Base-by-base conservation (phyloP, 2,888 invertebrate genomes). In the Pristionchus fissidentatus region DNA sequence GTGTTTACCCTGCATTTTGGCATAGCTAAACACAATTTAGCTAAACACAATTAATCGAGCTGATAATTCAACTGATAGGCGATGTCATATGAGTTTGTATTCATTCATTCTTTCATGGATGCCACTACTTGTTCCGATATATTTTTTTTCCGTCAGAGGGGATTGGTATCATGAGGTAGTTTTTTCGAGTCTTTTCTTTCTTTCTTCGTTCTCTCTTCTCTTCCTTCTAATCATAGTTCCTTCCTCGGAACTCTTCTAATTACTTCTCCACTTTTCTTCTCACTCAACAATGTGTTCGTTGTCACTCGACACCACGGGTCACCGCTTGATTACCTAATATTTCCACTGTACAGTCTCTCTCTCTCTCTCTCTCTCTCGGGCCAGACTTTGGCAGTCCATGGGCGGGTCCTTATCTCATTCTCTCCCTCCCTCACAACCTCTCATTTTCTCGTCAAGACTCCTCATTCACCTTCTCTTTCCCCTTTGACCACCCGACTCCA, bases 361-460 rank as follows among this genome's bases (percentile, higher is more conserved):
- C 57, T 29, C 26, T 62, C 32, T 22, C 35, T 57, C 38, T 38
- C 62, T 38, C 22, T 38, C 60, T 60, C 8, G 32, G 60, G 32
- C 32, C 29, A 66, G 62, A 62, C n/a, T n/a, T n/a, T n/a, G n/a
- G n/a, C n/a, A n/a, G n/a, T n/a, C n/a, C n/a, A n/a, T 19, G 38
- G 62, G 62, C 35, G 35, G 62, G 62, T 66, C 62, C 62, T 66
- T 66, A 66, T 66, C 62, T 66, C 60, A 10, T 32, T 32, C 60
- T 8, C 60, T 60, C 32, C n/a, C 60, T 66, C 38, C 38, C 32
- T 32, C 38, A 22, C 22, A 66, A 32, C 62, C 62, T 38, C 62
- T 66, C 38, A 66, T 66, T 66, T 66, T 66, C 62, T 66, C 62
- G 62, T 66, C 62, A 66, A 66, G 13, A 13, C 62, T 66, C 29